Percentiles rank a stretch among this genome's conserved stretches.
Conservation (phyloP, 2,888 invertebrate species). For the Melipona bicolor region DNA sequence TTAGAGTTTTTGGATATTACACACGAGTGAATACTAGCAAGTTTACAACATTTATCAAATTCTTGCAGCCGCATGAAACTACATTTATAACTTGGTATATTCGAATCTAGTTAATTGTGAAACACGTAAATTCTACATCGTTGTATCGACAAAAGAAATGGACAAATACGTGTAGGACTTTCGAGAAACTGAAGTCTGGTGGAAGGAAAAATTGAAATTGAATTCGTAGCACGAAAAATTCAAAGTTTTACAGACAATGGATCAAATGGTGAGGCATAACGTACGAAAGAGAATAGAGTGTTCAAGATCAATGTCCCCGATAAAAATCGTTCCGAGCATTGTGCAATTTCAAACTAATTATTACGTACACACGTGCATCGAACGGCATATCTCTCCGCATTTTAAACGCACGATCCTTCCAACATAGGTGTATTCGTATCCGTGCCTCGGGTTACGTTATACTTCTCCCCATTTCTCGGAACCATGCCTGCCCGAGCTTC, state of each 20-base stretch:
- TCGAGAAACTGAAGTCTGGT: background rate
- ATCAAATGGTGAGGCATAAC: conserved; percentile 23
- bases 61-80: too few relatives aligned
- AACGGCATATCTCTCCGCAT: conserved; percentile 45
- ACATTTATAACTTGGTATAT: too few relatives aligned
- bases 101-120: too few relatives aligned
- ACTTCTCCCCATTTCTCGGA: conserved; percentile 22
- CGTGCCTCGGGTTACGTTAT: conserved; percentile 16
- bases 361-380: conserved; percentile 50
- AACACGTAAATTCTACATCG: too few relatives aligned
- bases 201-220: background rate
- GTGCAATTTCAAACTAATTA: conserved; percentile 52
- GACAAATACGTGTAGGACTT: too few relatives aligned
- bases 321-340: conserved; percentile 28
- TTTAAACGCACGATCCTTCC: conserved; percentile 51
- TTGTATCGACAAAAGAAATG: too few relatives aligned
- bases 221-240: background rate
- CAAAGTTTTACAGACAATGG: conserved; percentile 22
- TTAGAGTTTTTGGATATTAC: too few relatives aligned
- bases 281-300: conserved; percentile 35
- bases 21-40: too few relatives aligned
- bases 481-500: conserved; percentile 21
- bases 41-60: too few relatives aligned
- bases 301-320: conserved; percentile 45
- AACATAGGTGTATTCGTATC: conserved; percentile 36